Evolutionary conservation across 92 coral and sea anemone species (phyloP).

Genomic region (Ricordea florida): DNA sequence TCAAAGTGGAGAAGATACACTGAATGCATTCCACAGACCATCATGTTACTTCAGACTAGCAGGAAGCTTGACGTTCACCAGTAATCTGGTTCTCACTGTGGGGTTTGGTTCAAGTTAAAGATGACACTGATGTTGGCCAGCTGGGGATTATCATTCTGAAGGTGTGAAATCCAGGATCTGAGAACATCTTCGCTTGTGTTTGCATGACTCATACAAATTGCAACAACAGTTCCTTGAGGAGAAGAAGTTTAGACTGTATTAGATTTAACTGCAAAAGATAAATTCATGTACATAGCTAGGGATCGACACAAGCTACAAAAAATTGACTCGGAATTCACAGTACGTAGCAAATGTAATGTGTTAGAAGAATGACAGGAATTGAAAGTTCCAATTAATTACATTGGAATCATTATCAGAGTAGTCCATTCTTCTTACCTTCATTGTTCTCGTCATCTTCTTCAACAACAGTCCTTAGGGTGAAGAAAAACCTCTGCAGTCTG

Average conservation of each 20-base stretch:
- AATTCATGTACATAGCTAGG: background rate
- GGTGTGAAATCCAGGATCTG: slow-evolving; percentile 76
- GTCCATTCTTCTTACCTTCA: slow-evolving; percentile 26
- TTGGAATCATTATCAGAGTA: too few relatives aligned
- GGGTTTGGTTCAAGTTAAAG: slow-evolving; percentile 67
- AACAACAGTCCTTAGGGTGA: slow-evolving; percentile 79
- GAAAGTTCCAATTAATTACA: too few relatives aligned
- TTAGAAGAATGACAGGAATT: too few relatives aligned
- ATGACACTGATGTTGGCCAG: slow-evolving; percentile 85
- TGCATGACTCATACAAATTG: slow-evolving; percentile 80
- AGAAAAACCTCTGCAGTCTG: slow-evolving; percentile 71
- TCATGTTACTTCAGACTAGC: too few relatives aligned
- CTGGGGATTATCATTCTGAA: slow-evolving; percentile 81
- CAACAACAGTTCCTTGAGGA: slow-evolving; percentile 73
- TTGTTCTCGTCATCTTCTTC: slow-evolving; percentile 19
- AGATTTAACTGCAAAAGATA: background rate
- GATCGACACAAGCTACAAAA: too few relatives aligned
- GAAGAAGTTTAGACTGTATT: background rate
- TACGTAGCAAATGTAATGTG: too few relatives aligned
- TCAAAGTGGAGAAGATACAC: too few relatives aligned
- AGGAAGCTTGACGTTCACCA: too few relatives aligned
- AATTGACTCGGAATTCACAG: too few relatives aligned
- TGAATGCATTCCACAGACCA: too few relatives aligned
- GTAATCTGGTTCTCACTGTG: too few relatives aligned
- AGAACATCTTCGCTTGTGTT: slow-evolving; percentile 74